Percentiles rank a stretch among this genome's conserved stretches.
Conservation (phyloP, 2,797 vertebrate species). For the Pantherophis alleghaniensis region DNA sequence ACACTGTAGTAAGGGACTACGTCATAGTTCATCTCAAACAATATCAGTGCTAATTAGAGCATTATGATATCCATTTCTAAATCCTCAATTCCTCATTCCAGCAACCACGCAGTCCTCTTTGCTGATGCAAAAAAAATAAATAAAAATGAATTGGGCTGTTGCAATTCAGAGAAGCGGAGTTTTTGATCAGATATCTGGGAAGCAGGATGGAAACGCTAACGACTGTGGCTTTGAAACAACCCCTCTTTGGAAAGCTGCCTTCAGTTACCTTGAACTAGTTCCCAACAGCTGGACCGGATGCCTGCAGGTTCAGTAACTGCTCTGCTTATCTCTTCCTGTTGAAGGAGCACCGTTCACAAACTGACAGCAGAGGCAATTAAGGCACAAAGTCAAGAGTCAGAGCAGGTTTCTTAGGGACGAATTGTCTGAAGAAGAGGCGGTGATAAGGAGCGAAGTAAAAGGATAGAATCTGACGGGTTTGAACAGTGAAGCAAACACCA, state of each 20-base stretch:
- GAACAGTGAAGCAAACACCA: constrained; percentile 73
- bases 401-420: constrained; percentile 77
- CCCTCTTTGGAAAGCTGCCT: not conserved
- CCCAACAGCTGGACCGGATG: not conserved
- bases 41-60: too few relatives aligned
- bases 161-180: not conserved
- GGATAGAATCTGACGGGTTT: constrained; percentile 79
- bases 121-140: not conserved
- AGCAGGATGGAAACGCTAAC: not conserved
- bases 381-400: constrained; percentile 70
- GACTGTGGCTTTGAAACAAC: not conserved
- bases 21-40: too few relatives aligned
- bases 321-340: constrained; percentile 32
- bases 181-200: not conserved
- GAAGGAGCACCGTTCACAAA: constrained; percentile 53
- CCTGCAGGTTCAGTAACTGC: constrained; percentile 22
- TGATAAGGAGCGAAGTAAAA: constrained; percentile 74
- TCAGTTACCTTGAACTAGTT: not conserved
- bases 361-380: constrained; percentile 76
- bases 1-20: not conserved
- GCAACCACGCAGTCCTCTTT: not conserved
- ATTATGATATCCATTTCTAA: not conserved
- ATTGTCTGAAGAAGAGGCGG: constrained; percentile 68
- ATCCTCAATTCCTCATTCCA: not conserved
- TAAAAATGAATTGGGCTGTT: not conserved